These are phyloP conservation scores for Gila robusta DNA, from an alignment of 2,797 vertebrate species.

Conservation along the genomic window DNA sequence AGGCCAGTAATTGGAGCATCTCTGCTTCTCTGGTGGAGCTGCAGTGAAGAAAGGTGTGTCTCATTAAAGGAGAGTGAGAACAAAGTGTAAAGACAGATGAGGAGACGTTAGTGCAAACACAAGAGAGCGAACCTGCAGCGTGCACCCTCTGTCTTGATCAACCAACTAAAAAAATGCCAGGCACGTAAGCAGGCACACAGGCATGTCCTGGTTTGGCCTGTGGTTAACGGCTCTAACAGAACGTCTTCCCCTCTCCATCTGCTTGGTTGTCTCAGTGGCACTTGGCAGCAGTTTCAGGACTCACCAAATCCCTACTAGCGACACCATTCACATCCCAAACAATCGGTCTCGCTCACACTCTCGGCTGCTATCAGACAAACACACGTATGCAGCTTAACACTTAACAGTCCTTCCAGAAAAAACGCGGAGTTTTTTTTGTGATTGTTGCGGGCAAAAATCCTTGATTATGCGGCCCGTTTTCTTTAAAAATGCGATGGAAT, in stretches of 20 bases:
- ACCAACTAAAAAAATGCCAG: slow-evolving; percentile 35
- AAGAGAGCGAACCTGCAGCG: not conserved
- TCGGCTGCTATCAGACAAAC: not conserved
- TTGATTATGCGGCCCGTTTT: too few relatives aligned
- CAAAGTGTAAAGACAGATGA: slow-evolving; percentile 32
- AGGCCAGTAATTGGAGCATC: slow-evolving; percentile 27
- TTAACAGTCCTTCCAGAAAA: too few relatives aligned
- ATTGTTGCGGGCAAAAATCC: too few relatives aligned
- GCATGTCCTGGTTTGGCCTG: slow-evolving; percentile 24
- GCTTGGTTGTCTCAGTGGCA: slow-evolving; percentile 35
- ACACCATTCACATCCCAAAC: slow-evolving; percentile 26
- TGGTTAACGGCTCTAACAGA: slow-evolving; percentile 47
- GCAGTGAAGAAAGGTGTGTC: slow-evolving; percentile 13
- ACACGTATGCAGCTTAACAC: slow-evolving; percentile 2
- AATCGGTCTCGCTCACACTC: slow-evolving; percentile 11
- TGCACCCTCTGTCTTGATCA: slow-evolving; percentile 24
- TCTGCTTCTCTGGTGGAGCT: not conserved
- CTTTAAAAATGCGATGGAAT: too few relatives aligned
- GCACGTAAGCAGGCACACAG: slow-evolving; percentile 7
- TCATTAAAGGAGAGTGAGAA: slow-evolving; percentile 31
- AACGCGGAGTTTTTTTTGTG: too few relatives aligned
- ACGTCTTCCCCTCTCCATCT: slow-evolving; percentile 56
- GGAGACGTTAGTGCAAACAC: slow-evolving; percentile 11
- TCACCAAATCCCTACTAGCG: slow-evolving; percentile 29
- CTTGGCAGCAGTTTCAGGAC: slow-evolving; percentile 50